Percentiles rank a stretch among this genome's conserved stretches.
Conservation (phyloP, 2,888 invertebrate genomes). For the Osmoderma eremita region DNA sequence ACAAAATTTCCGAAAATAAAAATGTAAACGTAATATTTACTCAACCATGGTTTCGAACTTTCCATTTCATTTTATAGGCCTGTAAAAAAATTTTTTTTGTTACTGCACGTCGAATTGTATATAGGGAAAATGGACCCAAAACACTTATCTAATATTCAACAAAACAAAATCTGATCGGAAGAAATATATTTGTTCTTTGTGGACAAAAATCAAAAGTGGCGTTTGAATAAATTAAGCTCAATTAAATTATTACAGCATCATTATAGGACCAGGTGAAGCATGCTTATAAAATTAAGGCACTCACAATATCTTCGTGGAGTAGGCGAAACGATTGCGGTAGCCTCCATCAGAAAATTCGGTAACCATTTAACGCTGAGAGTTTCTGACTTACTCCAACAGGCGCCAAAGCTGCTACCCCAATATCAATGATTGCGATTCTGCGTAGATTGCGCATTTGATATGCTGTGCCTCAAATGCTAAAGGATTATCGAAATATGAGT, state of each 20-base stretch:
- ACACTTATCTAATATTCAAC: too few relatives aligned
- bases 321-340: background rate
- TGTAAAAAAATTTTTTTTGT: slow-evolving; percentile 6
- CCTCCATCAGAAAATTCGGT: background rate
- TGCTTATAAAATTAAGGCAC: background rate
- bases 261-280: too few relatives aligned
- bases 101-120: too few relatives aligned
- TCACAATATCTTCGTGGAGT: background rate
- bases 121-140: too few relatives aligned
- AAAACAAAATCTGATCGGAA: too few relatives aligned
- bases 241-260: too few relatives aligned
- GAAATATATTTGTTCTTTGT: too few relatives aligned
- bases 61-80: slow-evolving; percentile 42
- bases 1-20: slow-evolving; percentile 27
- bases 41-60: slow-evolving; percentile 28
- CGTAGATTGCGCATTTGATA: slow-evolving; percentile 12
- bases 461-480: too few relatives aligned
- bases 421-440: slow-evolving; percentile 41
- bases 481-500: too few relatives aligned
- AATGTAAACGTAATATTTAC: slow-evolving; percentile 15
- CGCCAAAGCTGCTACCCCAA: slow-evolving; percentile 3
- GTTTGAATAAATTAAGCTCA: too few relatives aligned
- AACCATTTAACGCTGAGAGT: too few relatives aligned
- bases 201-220: too few relatives aligned
- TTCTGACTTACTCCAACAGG: background rate